Evolutionary conservation across 2,797 vertebrate species (phyloP).

Genomic region (Hirundo rustica): DNA sequence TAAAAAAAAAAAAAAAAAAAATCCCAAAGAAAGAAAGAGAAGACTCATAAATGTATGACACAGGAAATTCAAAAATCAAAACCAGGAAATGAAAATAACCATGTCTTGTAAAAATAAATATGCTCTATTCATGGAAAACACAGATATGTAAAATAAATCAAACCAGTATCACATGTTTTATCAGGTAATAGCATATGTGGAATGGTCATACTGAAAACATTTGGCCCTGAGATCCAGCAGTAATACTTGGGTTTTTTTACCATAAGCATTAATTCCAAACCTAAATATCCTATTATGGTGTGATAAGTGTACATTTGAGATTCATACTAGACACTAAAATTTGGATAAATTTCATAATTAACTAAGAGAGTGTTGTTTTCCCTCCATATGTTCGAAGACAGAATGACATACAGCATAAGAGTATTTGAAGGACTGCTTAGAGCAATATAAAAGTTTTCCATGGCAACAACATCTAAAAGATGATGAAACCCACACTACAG

Average conservation of each 20-base stretch:
- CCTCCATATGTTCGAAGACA: constrained; percentile 23
- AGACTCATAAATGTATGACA: background rate
- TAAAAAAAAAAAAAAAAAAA: background rate
- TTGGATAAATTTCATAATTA: background rate
- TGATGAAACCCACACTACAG: constrained; percentile 21
- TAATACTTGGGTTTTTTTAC: background rate
- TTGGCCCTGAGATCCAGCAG: background rate
- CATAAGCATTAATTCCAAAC: background rate
- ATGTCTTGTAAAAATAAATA: background rate
- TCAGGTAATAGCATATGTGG: background rate
- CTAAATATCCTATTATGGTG: background rate
- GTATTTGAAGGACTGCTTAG: constrained; percentile 13
- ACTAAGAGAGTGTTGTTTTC: constrained; percentile 7
- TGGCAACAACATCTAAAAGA: constrained; percentile 56
- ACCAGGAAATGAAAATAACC: background rate
- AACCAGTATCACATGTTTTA: background rate
- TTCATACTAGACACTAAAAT: background rate
- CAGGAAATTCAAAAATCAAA: background rate
- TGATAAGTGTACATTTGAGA: background rate
- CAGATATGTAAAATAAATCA: background rate
- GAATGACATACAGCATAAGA: constrained; percentile 31
- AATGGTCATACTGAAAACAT: background rate
- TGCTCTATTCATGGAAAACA: background rate
- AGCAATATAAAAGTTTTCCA: constrained; percentile 54
- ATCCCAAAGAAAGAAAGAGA: background rate